Conservation (phyloP, 1,140 invertebrate genomes). For the Euborellia annulipes region DNA sequence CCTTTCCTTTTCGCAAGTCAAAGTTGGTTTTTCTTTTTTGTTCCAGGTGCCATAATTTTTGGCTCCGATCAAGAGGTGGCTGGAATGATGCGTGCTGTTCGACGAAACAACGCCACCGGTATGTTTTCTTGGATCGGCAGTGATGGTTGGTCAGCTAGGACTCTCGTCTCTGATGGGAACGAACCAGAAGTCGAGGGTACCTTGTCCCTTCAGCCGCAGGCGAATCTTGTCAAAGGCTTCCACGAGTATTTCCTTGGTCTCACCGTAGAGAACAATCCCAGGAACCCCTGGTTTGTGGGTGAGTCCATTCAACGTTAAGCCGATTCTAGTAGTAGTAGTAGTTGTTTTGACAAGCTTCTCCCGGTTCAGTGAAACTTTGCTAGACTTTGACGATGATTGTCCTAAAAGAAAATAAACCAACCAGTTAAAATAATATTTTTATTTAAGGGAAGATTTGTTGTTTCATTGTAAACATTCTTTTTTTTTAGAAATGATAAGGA, state of each 20-base stretch:
- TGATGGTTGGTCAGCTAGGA: constrained; percentile 79
- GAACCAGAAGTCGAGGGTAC: constrained; percentile 82
- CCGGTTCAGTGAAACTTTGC: no score
- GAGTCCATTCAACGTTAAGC: no score
- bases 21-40: constrained; percentile 17
- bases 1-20: no score
- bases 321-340: no score
- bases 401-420: no score
- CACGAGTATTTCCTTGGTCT: constrained; percentile 75
- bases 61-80: constrained; percentile 93
- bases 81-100: constrained; percentile 79
- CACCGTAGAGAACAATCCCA: constrained; percentile 67
- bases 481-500: no score
- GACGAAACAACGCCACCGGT: constrained; percentile 71
- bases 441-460: no score
- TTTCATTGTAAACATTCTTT: no score
- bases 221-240: constrained; percentile 72
- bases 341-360: no score
- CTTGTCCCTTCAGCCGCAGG: constrained; percentile 77
- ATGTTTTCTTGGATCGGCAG: constrained; percentile 89
- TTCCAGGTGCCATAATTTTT: constrained; percentile 82
- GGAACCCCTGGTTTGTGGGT: constrained; percentile 91
- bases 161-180: constrained; percentile 74
- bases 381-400: no score
- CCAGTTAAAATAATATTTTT: no score